Conservation (phyloP, 2,113 vertebrate species). For the Sturnus vulgaris region DNA sequence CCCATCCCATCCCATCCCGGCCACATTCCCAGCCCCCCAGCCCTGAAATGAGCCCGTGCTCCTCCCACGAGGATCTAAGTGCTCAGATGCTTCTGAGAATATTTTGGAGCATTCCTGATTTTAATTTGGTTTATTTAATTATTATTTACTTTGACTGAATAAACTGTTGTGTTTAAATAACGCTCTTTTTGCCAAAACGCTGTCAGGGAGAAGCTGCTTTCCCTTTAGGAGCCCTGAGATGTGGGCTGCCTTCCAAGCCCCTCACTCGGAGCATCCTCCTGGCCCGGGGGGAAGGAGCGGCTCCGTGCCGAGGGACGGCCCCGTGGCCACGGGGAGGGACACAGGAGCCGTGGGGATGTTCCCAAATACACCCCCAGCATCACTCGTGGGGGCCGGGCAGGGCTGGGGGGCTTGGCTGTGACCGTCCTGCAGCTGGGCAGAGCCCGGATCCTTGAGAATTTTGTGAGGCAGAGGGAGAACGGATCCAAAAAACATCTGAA, state of each 20-base stretch:
- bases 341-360: accelerated
- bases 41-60: accelerated
- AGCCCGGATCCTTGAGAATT: background rate
- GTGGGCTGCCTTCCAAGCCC: slow-evolving; percentile 20
- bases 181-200: background rate
- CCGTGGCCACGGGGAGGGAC: accelerated
- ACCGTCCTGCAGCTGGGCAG: accelerated
- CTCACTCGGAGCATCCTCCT: accelerated
- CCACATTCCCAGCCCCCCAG: background rate
- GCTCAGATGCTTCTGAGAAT: background rate
- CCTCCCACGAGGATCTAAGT: accelerated
- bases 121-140: slow-evolving; percentile 29
- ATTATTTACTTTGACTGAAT: slow-evolving; percentile 26
- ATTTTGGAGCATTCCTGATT: background rate
- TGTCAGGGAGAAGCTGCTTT: slow-evolving; percentile 35
- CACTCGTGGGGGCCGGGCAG: background rate
- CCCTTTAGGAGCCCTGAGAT: background rate
- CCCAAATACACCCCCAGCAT: accelerated
- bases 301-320: accelerated
- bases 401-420: background rate
- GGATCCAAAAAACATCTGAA: background rate
- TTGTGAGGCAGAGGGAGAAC: background rate
- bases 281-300: accelerated
- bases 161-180: slow-evolving; percentile 19
- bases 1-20: background rate